Evolutionary conservation across 2,797 vertebrate species (phyloP).

Genomic region (Tinamus major): DNA sequence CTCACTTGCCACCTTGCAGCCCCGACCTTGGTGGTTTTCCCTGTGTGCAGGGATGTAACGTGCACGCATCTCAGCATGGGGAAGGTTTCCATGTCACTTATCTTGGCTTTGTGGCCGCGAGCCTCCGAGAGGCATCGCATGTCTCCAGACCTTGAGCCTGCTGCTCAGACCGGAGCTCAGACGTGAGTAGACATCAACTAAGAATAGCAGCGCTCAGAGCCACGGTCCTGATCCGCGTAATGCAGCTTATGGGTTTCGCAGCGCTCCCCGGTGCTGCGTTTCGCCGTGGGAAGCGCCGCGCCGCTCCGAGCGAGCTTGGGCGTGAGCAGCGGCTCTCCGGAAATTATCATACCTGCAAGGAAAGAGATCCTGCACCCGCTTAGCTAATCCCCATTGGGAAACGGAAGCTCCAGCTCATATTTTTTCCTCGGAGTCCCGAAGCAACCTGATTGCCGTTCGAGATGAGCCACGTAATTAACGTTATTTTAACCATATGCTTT

Average conservation of each 20-base stretch:
- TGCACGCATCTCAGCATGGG: not conserved
- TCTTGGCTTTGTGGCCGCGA: slow-evolving; percentile 48
- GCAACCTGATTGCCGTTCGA: slow-evolving; percentile 44
- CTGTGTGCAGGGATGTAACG: not conserved
- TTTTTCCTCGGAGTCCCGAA: slow-evolving; percentile 67
- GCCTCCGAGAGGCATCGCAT: not conserved
- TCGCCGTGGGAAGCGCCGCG: not conserved
- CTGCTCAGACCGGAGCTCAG: not conserved
- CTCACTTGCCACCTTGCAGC: not conserved
- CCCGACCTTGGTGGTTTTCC: not conserved
- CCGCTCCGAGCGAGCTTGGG: not conserved
- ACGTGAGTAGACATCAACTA: not conserved
- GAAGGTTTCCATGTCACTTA: slow-evolving; percentile 24
- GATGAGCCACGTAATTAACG: slow-evolving; percentile 77
- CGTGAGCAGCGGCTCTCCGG: not conserved
- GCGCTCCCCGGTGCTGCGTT: not conserved
- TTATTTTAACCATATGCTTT: slow-evolving; percentile 70
- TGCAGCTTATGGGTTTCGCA: slow-evolving; percentile 16
- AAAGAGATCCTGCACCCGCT: not conserved
- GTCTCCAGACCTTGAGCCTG: not conserved
- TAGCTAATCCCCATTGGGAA: slow-evolving; percentile 27
- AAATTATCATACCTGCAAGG: not conserved
- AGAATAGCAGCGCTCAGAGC: slow-evolving; percentile 51
- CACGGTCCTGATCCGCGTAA: slow-evolving; percentile 28
- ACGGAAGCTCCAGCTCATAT: not conserved